Percentiles rank a stretch among this genome's conserved stretches.
Conservation (phyloP, 2,888 invertebrate genomes). For the Stegana nigrithorax region DNA sequence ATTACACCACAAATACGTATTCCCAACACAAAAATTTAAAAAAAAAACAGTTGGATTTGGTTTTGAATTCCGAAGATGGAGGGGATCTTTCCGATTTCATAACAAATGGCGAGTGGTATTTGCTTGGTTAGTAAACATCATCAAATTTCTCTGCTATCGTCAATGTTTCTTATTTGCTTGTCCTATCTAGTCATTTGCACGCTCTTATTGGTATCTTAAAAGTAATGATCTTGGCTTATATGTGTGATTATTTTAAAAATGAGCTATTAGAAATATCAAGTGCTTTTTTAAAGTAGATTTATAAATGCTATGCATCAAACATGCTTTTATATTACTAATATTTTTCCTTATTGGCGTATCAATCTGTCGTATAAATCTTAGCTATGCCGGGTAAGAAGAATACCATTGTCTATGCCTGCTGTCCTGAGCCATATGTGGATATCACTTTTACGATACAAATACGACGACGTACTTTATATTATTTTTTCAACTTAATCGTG, state of each 20-base stretch:
- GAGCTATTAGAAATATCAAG: no score
- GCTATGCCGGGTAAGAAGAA: constrained; percentile 94
- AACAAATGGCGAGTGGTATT: constrained; percentile 99
- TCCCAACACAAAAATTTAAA: constrained; percentile 41
- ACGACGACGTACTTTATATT: constrained; percentile 94
- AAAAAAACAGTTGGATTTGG: constrained; percentile 87
- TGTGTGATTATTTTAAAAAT: no score
- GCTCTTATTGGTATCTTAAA: not conserved
- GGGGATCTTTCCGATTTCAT: constrained; percentile 98
- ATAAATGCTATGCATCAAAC: not conserved
- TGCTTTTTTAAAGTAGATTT: not conserved
- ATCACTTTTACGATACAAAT: constrained; percentile 98
- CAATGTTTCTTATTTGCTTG: constrained; percentile 42
- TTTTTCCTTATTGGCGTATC: no score
- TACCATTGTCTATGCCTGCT: constrained; percentile 91
- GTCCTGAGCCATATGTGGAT: constrained; percentile 89
- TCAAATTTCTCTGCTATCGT: constrained; percentile 40
- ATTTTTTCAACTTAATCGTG: constrained; percentile 99
- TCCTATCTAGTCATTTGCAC: constrained; percentile 31
- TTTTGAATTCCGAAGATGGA: constrained; percentile 91
- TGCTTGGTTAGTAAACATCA: constrained; percentile 84
- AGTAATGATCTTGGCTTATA: not conserved
- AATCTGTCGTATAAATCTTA: no score
- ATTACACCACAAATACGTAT: constrained; percentile 26
- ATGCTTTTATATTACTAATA: constrained; percentile 8